phyloP scores from a whole-genome alignment of 2,113 vertebrate genomes.

The Coturnix japonica region DNA sequence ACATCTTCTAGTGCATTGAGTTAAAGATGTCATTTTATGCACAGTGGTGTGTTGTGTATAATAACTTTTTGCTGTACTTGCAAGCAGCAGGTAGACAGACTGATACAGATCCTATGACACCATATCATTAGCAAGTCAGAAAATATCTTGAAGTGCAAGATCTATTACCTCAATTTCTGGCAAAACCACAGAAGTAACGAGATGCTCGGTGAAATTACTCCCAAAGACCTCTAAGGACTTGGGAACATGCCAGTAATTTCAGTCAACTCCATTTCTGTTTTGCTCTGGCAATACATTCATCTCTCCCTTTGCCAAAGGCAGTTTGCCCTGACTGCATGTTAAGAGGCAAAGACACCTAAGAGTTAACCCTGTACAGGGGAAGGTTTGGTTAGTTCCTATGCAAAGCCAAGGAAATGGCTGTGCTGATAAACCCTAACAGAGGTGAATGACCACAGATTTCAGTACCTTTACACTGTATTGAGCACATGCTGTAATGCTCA shows the following conservation, averaged over 20 bases:
- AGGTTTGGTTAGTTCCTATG: neutral
- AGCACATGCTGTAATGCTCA: neutral
- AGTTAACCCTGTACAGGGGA: neutral
- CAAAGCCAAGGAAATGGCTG: neutral
- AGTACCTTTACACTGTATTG: neutral
- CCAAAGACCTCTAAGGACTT: neutral
- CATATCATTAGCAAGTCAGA: neutral
- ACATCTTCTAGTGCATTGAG: neutral
- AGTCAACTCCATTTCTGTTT: neutral
- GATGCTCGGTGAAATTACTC: neutral
- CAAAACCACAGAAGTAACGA: neutral
- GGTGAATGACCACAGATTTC: neutral
- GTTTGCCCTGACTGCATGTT: neutral
- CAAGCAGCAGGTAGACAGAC: neutral
- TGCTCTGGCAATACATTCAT: neutral
- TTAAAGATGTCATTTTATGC: neutral
- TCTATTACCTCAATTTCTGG: neutral
- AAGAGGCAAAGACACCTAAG: neutral
- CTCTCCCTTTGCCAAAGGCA: neutral
- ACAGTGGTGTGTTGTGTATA: neutral
- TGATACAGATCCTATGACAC: neutral
- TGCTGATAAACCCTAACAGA: neutral
- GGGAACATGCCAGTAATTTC: neutral
- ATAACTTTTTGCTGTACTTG: neutral
- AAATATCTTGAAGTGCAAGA: neutral